phyloP scores from a whole-genome alignment of 2,797 vertebrate species.

The Choloepus didactylus region DNA sequence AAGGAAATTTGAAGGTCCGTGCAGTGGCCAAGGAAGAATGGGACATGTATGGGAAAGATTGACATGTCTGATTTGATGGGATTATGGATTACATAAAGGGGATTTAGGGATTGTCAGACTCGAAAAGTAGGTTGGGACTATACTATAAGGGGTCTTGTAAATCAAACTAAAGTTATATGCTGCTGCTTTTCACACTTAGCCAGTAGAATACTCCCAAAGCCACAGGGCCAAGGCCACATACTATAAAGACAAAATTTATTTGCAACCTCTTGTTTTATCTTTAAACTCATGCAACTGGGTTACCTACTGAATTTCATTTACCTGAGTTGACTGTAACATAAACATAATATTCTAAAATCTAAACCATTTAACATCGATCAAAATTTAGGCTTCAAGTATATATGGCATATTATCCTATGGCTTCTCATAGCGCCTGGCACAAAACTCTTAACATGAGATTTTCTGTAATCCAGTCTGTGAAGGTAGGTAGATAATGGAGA shows the following conservation, averaged over 20 bases:
- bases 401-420: not conserved
- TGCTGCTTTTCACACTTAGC: not conserved
- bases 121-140: not conserved
- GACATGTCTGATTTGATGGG: not conserved
- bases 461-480: not conserved
- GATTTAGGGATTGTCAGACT: not conserved
- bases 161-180: not conserved
- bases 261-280: not conserved
- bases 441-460: not conserved
- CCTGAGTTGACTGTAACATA: not conserved
- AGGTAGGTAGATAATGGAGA: conserved; percentile 15
- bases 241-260: not conserved
- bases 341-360: conserved; percentile 12
- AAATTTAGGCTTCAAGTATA: not conserved
- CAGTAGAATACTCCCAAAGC: not conserved
- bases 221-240: not conserved
- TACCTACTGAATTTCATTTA: not conserved
- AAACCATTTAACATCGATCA: not conserved
- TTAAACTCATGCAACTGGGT: not conserved
- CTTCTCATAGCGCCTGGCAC: not conserved
- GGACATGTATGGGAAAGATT: not conserved
- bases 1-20: not conserved
- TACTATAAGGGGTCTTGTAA: not conserved
- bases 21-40: not conserved
- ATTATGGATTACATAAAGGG: not conserved